phyloP scores from a whole-genome alignment of 2,113 vertebrate genomes.

The Diphyllodes magnificus region DNA sequence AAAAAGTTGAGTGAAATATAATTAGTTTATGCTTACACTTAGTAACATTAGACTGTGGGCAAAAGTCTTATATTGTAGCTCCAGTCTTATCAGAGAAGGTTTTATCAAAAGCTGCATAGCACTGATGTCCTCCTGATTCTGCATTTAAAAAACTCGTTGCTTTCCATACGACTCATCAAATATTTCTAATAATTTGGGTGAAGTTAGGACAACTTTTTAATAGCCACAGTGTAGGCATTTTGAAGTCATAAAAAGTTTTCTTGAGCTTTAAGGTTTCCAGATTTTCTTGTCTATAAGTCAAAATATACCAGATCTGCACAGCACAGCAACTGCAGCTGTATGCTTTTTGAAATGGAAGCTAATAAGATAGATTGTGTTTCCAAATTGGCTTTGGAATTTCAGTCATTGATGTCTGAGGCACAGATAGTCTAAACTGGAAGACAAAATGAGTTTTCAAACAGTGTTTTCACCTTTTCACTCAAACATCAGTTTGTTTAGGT shows the following conservation, averaged over 20 bases:
- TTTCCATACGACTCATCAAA: neutral
- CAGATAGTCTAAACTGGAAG: neutral
- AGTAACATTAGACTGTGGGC: neutral
- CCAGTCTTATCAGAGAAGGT: neutral
- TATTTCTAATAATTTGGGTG: neutral
- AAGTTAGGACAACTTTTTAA: neutral
- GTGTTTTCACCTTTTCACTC: neutral
- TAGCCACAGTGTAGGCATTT: neutral
- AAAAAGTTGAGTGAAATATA: neutral
- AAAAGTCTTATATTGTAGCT: neutral
- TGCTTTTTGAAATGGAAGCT: neutral
- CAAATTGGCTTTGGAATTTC: neutral
- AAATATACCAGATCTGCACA: neutral
- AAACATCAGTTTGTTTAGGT: neutral
- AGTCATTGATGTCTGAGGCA: neutral
- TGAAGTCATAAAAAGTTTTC: neutral
- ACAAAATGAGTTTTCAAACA: neutral
- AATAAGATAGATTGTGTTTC: neutral
- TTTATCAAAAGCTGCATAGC: neutral
- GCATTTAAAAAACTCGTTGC: neutral
- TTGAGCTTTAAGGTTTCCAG: neutral
- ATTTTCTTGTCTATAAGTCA: neutral
- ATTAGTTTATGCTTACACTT: neutral
- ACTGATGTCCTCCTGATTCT: neutral
- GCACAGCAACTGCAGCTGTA: neutral